Conservation (phyloP, 2,888 invertebrate species). For the Chloromyia formosa region DNA sequence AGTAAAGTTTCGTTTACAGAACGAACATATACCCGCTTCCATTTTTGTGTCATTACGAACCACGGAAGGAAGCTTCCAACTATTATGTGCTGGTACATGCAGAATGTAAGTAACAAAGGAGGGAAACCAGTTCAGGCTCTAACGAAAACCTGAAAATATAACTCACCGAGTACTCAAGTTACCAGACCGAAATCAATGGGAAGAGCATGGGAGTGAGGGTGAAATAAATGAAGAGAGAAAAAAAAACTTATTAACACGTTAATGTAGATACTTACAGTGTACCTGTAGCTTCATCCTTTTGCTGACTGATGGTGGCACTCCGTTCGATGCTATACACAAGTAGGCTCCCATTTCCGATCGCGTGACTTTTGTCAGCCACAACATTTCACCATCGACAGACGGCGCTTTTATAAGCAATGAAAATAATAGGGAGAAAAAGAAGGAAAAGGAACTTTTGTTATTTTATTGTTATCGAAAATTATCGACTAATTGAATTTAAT, state of each 20-base stretch:
- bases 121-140: not conserved
- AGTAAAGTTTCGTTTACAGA: conserved; percentile 21
- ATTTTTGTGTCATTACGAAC: not conserved
- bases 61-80: not conserved
- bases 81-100: not conserved
- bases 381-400: conserved; percentile 80
- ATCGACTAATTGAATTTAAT: not conserved
- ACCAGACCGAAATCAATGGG: too few species aligned
- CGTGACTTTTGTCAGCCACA: conserved; percentile 85
- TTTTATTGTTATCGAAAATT: conserved; percentile 9
- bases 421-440: conserved; percentile 9
- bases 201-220: too few species aligned
- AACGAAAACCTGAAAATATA: not conserved
- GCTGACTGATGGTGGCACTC: conserved; percentile 88
- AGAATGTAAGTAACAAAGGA: conserved; percentile 4
- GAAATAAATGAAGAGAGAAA: too few species aligned
- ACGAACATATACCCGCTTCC: not conserved
- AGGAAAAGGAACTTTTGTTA: conserved; percentile 34
- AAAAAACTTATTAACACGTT: not conserved
- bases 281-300: conserved; percentile 91
- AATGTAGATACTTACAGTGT: conserved; percentile 77
- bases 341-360: conserved; percentile 90
- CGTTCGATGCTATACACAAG: conserved; percentile 88
- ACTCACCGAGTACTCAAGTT: not conserved
- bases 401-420: conserved; percentile 65